Evolutionary conservation across 2,888 invertebrate genomes (phyloP), one percentile per base, ranked within the genome.

Genomic region (Cheiracanthium punctorium): DNA sequence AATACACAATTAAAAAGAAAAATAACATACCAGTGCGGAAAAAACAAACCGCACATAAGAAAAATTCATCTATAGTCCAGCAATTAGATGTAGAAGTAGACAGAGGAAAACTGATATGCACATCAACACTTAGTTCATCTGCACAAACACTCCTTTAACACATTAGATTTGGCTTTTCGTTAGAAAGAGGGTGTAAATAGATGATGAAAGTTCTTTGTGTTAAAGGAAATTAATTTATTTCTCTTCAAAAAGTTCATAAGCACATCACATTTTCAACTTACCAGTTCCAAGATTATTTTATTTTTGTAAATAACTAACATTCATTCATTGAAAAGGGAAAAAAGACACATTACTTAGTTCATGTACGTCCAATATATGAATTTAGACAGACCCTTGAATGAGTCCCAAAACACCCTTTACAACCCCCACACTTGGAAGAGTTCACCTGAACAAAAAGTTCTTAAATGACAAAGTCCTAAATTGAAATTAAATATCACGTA

Each of bases 21-120:
- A 74, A 32, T 73, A 48, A 73, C 87, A 87, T 87, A 87, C 87
- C 87, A 80, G 87, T 87, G 87, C 87, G 87, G 87, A 76, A 72
- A 82, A 76, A 74, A n/a, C n/a, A 85, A 37, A 41, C 81, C 87
- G 77, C 87, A 87, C 81, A 80, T 73, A 32, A 75, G 70, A 84
- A 70, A 20, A 29, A 72, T 86, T 80, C 85, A 75, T 86, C 85
- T 43, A 33, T 65, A 80, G 85, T 86, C 85, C 85, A 86, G 70
- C 64, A 75, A 28, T 75, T 71, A 65, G 80, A 79, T 29, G 80
- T 41, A 75, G 79, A 74, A 37, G 70, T 48, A 71, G 70, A 65
- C 43, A 32, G 30, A 48, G 58, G 75, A 75, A 85, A 37, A 74
- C 29, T 71, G 67, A 67, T 52, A 72, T n/a, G 71, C 24, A 69